Evolutionary conservation across 2,113 vertebrate species (phyloP), one percentile per base, ranked within the genome.

Genomic region (Burhinus bistriatus): DNA sequence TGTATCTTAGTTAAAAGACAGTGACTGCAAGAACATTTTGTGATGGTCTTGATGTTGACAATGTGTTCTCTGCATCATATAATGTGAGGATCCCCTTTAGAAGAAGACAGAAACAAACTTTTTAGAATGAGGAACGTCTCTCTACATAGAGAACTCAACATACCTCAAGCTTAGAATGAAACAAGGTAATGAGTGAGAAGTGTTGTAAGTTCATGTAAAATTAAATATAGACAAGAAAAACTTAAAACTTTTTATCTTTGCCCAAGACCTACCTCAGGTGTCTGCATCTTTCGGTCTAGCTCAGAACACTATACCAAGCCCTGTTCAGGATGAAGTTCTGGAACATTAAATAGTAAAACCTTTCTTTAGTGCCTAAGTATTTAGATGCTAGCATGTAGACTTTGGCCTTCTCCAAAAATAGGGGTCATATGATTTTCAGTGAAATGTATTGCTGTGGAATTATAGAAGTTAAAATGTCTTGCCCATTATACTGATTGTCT

Each of bases 111-210:
- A 79, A 59, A 42, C 4, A 64, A 36, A 49, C 21, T 11, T 72
- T 65, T 58, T 51, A 58, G 44, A 57, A 59, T 59, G 17, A 59
- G 6, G 38, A 83, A 32, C 65, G 8, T 49, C 12, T 26, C 5
- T 29, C 4, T 54, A 7, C 26, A 11, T 22, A 68, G 23, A 68
- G 27, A 61, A 15, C 5, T 1, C 22, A 73, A 21, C 0, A 0
- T 45, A 29, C 5, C 7, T 59, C 23, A 34, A 34, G 11, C 7
- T 80, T 58, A 59, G 36, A 73, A 73, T 59, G 75, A 59, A 73
- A 45, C 13, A 58, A 72, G 26, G 19, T 40, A 52, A 21, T 51
- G 6, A 66, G 22, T 36, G 26, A 85, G 44, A 84, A 57, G 5
- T 47, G 3, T 16, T 68, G n/a, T 11, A 64, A 8, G 3, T 80